Percentiles rank a stretch among this genome's conserved stretches.
Evolutionary conservation across 2,888 invertebrate genomes (phyloP).

Genomic region (Conus canariensis): DNA sequence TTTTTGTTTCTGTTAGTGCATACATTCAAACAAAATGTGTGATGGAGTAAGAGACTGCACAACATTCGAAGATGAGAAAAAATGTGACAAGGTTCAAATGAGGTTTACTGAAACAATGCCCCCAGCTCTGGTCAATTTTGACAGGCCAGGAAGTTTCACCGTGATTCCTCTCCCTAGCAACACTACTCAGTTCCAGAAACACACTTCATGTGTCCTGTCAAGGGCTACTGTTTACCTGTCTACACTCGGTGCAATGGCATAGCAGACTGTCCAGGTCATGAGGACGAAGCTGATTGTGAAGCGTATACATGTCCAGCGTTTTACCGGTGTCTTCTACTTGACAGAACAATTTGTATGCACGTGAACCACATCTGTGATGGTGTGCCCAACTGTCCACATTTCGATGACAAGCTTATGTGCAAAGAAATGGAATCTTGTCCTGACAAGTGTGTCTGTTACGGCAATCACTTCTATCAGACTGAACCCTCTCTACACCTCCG

Average conservation of each 20-base stretch:
- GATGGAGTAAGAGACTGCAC: not conserved
- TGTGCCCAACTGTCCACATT: not conserved
- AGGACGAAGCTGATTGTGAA: not conserved
- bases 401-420: not conserved
- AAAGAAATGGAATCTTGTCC: not conserved
- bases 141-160: not conserved
- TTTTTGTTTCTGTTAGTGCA: not conserved
- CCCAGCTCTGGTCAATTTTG: not conserved
- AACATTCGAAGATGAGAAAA: not conserved
- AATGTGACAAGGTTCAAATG: not conserved
- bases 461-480: not conserved
- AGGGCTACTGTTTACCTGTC: constrained; percentile 1
- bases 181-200: not conserved
- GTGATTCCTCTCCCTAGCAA: not conserved
- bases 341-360: not conserved
- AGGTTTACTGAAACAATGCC: not conserved
- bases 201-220: not conserved
- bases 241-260: constrained; percentile 8
- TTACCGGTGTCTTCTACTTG: not conserved
- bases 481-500: not conserved
- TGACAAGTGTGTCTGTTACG: not conserved
- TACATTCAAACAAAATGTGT: not conserved
- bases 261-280: not conserved
- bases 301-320: not conserved
- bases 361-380: not conserved